Percentiles rank a stretch among this genome's conserved stretches.
Conservation (phyloP, 2,113 vertebrate genomes). For the Morphnarchus princeps region DNA sequence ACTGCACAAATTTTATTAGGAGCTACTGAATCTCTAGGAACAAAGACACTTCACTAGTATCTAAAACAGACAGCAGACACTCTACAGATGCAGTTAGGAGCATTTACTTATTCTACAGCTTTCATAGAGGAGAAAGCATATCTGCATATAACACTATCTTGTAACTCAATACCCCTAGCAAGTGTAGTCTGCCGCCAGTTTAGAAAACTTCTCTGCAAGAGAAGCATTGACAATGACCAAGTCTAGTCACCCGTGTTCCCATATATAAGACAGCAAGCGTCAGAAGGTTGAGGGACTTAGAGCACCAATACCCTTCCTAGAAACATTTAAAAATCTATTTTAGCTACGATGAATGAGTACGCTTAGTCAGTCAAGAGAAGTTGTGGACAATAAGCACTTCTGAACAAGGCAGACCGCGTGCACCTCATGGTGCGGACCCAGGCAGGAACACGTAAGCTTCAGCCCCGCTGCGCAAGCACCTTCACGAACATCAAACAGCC, state of each 20-base stretch:
- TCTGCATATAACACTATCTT: neutral
- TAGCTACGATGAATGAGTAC: neutral
- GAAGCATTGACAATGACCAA: neutral
- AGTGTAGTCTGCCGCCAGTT: neutral
- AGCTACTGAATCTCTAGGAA: conserved; percentile 44
- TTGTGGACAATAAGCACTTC: neutral
- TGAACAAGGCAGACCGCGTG: neutral
- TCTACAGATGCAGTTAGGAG: conserved; percentile 20
- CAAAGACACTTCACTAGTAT: conserved; percentile 38
- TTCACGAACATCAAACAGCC: neutral
- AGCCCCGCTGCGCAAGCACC: neutral
- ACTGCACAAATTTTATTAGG: conserved; percentile 27
- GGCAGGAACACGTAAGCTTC: neutral
- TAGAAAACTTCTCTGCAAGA: neutral
- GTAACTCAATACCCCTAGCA: neutral
- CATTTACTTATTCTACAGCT: conserved; percentile 2
- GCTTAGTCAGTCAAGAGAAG: neutral
- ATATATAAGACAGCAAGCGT: neutral
- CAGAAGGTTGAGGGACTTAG: neutral
- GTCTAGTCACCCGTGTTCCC: neutral
- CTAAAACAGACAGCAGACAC: neutral
- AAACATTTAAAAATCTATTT: neutral
- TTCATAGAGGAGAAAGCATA: neutral
- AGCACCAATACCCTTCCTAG: neutral
- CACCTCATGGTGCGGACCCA: neutral